phyloP scores from a whole-genome alignment of 2,797 vertebrate species.

The Remorina albescens region DNA sequence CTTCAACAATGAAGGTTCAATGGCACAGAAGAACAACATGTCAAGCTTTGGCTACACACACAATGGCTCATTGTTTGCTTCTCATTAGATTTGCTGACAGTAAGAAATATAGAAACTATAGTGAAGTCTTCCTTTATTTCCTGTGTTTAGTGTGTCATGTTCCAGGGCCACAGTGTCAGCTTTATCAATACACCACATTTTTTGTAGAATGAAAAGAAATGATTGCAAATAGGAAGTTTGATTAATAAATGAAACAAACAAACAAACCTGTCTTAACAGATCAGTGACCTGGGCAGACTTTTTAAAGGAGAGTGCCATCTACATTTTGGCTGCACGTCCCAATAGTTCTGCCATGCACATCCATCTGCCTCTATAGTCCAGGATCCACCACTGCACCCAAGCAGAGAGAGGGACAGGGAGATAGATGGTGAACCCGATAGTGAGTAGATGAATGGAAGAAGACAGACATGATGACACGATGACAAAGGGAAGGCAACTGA shows the following conservation, averaged over 20 bases:
- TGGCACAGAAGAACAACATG: not conserved
- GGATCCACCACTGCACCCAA: slow-evolving; percentile 36
- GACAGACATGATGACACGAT: slow-evolving; percentile 46
- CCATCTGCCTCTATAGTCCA: slow-evolving; percentile 88
- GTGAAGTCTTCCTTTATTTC: not conserved
- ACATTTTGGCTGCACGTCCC: slow-evolving; percentile 92
- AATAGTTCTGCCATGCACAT: slow-evolving; percentile 95
- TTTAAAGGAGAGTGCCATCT: slow-evolving; percentile 91
- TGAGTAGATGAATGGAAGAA: slow-evolving; percentile 51
- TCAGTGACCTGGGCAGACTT: slow-evolving; percentile 90
- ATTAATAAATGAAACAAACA: not conserved
- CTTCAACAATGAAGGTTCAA: too few relatives aligned
- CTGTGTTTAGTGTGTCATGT: not conserved
- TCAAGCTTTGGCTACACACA: not conserved
- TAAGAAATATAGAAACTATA: not conserved
- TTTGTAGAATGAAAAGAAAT: not conserved
- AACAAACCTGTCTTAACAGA: slow-evolving; percentile 73
- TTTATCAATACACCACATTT: not conserved
- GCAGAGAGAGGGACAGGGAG: slow-evolving; percentile 46
- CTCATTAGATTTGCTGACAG: not conserved
- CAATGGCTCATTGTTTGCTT: not conserved
- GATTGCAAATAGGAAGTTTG: not conserved
- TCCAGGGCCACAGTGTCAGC: not conserved
- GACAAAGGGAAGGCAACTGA: slow-evolving; percentile 44
- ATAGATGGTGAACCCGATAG: slow-evolving; percentile 25